phyloP scores from a whole-genome alignment of 2,113 vertebrate genomes.

The Euleptes europaea region DNA sequence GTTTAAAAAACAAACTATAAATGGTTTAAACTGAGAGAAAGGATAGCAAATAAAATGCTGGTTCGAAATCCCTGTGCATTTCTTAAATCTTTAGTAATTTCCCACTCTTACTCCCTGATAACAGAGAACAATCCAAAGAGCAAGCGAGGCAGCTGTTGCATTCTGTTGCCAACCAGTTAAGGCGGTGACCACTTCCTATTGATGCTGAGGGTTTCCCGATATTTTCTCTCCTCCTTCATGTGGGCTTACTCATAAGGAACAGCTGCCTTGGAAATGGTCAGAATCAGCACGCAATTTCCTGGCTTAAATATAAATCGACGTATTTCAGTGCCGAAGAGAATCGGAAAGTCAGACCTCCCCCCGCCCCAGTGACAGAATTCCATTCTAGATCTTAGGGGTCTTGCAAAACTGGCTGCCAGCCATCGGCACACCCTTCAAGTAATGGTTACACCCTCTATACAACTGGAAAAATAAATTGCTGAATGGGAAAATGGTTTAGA shows the following conservation, averaged over 20 bases:
- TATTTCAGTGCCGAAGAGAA: slow-evolving; percentile 16
- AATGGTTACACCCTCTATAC: slow-evolving; percentile 52
- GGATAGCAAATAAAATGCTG: slow-evolving; percentile 2
- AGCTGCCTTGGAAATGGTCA: slow-evolving; percentile 56
- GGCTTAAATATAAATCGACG: slow-evolving; percentile 38
- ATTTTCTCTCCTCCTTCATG: slow-evolving; percentile 6
- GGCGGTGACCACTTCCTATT: neutral
- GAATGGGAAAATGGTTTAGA: slow-evolving; percentile 53
- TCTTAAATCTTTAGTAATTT: neutral
- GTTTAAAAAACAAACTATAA: neutral
- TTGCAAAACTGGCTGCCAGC: slow-evolving; percentile 36
- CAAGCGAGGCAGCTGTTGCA: neutral
- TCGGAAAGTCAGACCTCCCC: slow-evolving; percentile 23
- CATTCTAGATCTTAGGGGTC: neutral
- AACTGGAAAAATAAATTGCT: slow-evolving; percentile 54
- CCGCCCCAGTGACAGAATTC: slow-evolving; percentile 32
- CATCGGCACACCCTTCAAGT: slow-evolving; percentile 37
- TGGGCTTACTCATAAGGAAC: slow-evolving; percentile 34
- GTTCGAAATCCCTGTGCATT: neutral
- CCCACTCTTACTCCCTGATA: neutral
- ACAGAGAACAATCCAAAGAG: neutral
- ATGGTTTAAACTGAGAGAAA: neutral
- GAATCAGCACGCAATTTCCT: slow-evolving; percentile 54
- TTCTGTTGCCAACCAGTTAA: slow-evolving; percentile 16
- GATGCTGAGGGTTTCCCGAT: slow-evolving; percentile 27